Conservation (phyloP, 2,113 vertebrate species). For the Ranitomeya variabilis region DNA sequence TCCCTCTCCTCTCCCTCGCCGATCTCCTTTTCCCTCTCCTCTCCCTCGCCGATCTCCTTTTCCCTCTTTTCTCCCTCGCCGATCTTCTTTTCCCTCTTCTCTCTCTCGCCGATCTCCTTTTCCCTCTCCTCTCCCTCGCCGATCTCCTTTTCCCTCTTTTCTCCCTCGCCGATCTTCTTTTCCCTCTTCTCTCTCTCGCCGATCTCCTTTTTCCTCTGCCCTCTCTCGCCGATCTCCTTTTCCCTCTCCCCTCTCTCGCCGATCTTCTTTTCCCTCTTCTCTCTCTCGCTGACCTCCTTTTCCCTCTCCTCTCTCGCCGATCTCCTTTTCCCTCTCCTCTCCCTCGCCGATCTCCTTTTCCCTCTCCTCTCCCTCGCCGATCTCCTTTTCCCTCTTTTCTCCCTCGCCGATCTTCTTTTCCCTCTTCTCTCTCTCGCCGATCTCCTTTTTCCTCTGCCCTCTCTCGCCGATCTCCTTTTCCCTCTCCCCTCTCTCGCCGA, state of each 20-base stretch:
- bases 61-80: neutral
- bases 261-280: neutral
- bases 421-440: no score
- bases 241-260: conserved; percentile 3
- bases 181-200: neutral
- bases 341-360: neutral
- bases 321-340: neutral
- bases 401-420: neutral
- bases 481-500: neutral
- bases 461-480: no score
- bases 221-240: conserved; percentile 22
- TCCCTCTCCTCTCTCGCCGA: neutral
- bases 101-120: neutral
- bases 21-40: neutral
- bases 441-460: no score
- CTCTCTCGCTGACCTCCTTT: neutral
- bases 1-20: neutral
- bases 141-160: neutral
- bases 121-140: conserved; percentile 38
- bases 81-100: neutral
- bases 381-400: neutral
- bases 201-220: conserved; percentile 35
- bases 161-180: no score
- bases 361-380: neutral
- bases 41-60: neutral